Conservation (phyloP, 2,888 invertebrate species). For the Stenodema calcarata region DNA sequence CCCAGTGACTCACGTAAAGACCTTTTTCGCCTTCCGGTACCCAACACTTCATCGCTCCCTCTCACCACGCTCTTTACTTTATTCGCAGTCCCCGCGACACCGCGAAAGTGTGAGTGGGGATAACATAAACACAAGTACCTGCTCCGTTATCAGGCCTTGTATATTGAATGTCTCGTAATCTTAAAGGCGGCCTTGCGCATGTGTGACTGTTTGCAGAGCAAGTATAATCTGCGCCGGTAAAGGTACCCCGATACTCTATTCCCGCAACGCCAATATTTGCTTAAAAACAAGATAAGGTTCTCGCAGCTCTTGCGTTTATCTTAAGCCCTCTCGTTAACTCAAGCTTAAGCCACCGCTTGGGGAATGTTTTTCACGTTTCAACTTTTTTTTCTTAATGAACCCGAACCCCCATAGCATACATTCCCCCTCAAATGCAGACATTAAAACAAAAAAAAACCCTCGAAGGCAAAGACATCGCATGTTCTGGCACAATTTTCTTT, state of each 20-base stretch:
- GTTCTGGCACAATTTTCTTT: not conserved
- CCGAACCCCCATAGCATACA: not conserved
- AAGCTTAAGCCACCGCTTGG: not conserved
- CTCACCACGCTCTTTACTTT: not conserved
- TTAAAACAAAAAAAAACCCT: no score
- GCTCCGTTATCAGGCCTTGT: not conserved
- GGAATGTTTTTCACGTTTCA: not conserved
- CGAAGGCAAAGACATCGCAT: not conserved
- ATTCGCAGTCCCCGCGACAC: not conserved
- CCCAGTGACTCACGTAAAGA: not conserved
- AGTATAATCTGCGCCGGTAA: not conserved
- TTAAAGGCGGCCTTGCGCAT: not conserved
- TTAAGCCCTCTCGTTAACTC: not conserved
- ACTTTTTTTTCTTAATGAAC: not conserved
- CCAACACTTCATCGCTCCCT: not conserved
- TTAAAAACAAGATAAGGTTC: conserved; percentile 14
- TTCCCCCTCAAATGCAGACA: no score
- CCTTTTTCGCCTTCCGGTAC: not conserved
- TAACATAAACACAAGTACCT: not conserved
- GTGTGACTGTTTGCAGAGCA: conserved; percentile 7
- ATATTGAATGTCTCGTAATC: not conserved
- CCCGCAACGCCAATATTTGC: conserved; percentile 16
- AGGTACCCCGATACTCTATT: not conserved
- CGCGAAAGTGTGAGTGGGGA: not conserved
- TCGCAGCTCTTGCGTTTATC: not conserved